These are phyloP conservation scores for Pantherophis vulpinus DNA, from an alignment of 2,797 vertebrate species.

Conservation along the genomic window DNA sequence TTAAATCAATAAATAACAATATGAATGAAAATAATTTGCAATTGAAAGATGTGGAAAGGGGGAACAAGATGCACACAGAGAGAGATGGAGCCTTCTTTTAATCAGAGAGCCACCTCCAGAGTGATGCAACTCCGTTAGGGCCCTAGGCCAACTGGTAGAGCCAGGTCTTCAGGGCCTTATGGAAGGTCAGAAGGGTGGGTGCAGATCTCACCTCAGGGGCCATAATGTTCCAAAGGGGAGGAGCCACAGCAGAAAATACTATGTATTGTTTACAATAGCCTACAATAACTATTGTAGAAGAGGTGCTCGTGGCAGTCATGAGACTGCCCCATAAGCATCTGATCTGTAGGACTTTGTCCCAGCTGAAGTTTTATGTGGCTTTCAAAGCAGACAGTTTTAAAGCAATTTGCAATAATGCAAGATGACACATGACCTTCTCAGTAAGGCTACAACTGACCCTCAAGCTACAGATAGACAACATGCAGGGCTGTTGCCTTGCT, in stretches of 20 bases:
- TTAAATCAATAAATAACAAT: neutral
- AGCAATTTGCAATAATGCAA: neutral
- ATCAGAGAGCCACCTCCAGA: neutral
- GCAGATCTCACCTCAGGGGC: neutral
- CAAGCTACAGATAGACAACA: neutral
- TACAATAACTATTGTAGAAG: neutral
- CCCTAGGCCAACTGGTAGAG: neutral
- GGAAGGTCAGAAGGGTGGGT: neutral
- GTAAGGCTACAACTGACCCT: neutral
- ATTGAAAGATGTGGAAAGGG: neutral
- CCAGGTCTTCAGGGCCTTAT: neutral
- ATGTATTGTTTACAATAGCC: neutral
- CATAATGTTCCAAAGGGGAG: neutral
- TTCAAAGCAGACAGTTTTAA: neutral
- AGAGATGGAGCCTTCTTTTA: neutral
- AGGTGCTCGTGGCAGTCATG: neutral
- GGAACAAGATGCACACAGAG: neutral
- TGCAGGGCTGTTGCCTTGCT: neutral
- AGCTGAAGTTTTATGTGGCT: neutral
- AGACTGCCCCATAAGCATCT: neutral
- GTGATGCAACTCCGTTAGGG: neutral
- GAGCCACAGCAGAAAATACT: neutral
- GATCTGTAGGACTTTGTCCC: neutral
- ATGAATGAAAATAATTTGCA: neutral
- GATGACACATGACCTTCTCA: neutral